Evolutionary conservation across 2,113 vertebrate genomes (phyloP).

Genomic region (Pelusios castaneus): DNA sequence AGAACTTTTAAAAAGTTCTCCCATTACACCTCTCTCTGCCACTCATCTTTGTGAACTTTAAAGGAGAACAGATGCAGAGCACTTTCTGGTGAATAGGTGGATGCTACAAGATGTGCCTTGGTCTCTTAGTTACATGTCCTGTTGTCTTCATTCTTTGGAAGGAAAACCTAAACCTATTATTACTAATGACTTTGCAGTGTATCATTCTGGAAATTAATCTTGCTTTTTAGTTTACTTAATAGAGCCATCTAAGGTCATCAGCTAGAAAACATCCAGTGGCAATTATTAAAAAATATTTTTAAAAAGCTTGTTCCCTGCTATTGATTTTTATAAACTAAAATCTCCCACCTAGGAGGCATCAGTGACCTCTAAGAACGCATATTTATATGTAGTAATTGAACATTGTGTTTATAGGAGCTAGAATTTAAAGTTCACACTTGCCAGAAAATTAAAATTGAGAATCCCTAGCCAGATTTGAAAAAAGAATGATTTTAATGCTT

Average conservation of each 20-base stretch:
- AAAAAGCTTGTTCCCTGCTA: not conserved
- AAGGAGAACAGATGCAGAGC: not conserved
- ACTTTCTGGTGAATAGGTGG: constrained; percentile 20
- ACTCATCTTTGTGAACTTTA: constrained; percentile 39
- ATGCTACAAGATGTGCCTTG: constrained; percentile 48
- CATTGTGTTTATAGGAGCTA: constrained; percentile 37
- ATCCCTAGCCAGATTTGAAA: not conserved
- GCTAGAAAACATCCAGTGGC: constrained; percentile 40
- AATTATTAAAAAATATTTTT: constrained; percentile 22
- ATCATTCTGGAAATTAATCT: constrained; percentile 64
- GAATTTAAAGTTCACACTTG: constrained; percentile 38
- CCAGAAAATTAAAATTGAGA: constrained; percentile 32
- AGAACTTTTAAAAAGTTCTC: constrained; percentile 8
- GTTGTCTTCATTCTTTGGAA: constrained; percentile 47
- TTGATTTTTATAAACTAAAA: constrained; percentile 42
- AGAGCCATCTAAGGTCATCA: constrained; percentile 48
- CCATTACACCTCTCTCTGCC: constrained; percentile 21
- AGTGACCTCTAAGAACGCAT: constrained; percentile 37
- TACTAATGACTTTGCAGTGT: constrained; percentile 51
- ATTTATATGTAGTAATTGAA: constrained; percentile 44
- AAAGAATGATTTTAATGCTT: not conserved
- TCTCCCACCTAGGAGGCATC: constrained; percentile 33
- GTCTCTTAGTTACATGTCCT: constrained; percentile 41
- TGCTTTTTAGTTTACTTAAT: constrained; percentile 50
- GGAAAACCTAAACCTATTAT: constrained; percentile 27